Conservation (phyloP, 2,888 invertebrate species). For the Chirona hameri region DNA sequence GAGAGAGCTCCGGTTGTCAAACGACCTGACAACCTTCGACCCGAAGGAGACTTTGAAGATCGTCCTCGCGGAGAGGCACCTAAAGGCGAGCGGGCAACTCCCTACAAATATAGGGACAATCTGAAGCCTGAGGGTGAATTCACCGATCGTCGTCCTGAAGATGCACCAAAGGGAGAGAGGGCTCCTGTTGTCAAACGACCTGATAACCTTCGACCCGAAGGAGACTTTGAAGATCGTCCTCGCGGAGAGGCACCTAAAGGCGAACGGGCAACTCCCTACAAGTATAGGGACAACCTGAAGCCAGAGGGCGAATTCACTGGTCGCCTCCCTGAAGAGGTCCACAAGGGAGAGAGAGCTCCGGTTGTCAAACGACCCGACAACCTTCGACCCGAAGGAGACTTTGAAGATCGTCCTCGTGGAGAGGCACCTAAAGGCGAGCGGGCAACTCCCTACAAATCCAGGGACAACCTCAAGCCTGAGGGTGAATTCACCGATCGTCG, state of each 20-base stretch:
- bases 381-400: slow-evolving; percentile 42
- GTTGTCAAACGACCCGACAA: slow-evolving; percentile 34
- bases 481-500: background rate
- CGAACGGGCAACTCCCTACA: background rate
- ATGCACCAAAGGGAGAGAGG: slow-evolving; percentile 49
- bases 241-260: background rate
- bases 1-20: slow-evolving; percentile 44
- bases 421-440: slow-evolving; percentile 49
- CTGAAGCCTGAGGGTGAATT: slow-evolving; percentile 48
- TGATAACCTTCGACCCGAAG: slow-evolving; percentile 61
- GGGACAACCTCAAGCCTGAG: slow-evolving; percentile 30
- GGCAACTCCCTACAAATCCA: slow-evolving; percentile 38
- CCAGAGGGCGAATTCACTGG: background rate
- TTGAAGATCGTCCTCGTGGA: background rate
- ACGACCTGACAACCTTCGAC: slow-evolving; percentile 43
- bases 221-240: slow-evolving; percentile 49
- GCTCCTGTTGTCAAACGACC: slow-evolving; percentile 41
- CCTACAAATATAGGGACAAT: background rate
- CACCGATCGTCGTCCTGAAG: slow-evolving; percentile 37
- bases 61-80: slow-evolving; percentile 11
- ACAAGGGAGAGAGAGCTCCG: slow-evolving; percentile 30
- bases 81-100: background rate
- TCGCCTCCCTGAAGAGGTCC: background rate
- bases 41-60: slow-evolving; percentile 44
- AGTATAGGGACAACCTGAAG: background rate